A percentile compares a stretch with the other conserved stretches of the same genome.
phyloP scores from a whole-genome alignment of 2,113 vertebrate genomes.

The Pangasianodon hypophthalmus region DNA sequence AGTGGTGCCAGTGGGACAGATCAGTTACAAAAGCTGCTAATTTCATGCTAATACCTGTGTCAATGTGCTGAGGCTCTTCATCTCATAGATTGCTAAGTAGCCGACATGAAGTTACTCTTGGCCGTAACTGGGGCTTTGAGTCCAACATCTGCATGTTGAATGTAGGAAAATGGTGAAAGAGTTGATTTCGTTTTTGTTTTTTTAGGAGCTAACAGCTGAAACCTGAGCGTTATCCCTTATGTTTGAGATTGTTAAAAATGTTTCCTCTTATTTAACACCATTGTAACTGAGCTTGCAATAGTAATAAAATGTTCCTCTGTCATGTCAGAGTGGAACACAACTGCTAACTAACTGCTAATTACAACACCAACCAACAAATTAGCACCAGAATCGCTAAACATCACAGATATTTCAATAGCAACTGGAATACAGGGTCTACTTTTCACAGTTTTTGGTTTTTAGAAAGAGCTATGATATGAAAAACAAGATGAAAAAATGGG shows the following conservation, averaged over 20 bases:
- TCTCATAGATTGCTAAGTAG: neutral
- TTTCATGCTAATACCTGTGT: neutral
- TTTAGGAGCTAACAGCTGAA: too few species aligned
- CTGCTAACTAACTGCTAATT: too few species aligned
- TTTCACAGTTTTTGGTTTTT: neutral
- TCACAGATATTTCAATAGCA: too few species aligned
- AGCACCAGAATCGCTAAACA: neutral
- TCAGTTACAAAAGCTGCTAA: neutral
- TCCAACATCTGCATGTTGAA: neutral
- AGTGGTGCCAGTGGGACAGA: neutral
- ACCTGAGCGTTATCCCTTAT: too few species aligned
- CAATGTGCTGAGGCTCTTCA: neutral
- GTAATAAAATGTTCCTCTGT: too few species aligned
- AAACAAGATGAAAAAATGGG: neutral
- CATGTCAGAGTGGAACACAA: too few species aligned
- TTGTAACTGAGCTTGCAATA: too few species aligned
- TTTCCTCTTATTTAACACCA: too few species aligned
- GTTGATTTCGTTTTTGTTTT: too few species aligned
- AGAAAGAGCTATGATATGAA: neutral
- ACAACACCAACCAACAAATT: neutral
- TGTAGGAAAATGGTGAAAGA: too few species aligned
- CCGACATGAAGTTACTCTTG: neutral
- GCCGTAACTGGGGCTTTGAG: neutral
- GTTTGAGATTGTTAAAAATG: too few species aligned
- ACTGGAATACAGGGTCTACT: neutral